Base-by-base conservation (phyloP, 2,888 invertebrate species). In the Cylindroiulus punctatus region DNA sequence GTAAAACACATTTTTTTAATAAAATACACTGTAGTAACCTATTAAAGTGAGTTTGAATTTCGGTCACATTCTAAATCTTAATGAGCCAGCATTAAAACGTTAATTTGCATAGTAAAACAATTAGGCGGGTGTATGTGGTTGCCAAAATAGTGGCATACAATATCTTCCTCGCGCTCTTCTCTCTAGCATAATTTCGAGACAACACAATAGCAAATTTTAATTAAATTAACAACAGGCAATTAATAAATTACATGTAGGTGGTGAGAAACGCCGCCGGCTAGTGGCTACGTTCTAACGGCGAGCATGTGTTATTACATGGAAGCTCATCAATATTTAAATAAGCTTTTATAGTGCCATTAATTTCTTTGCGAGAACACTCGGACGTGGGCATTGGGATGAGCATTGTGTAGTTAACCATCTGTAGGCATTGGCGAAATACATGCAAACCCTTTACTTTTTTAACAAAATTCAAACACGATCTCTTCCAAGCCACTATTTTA, bases 201-300 rank as follows among this genome's bases (percentile, higher is more conserved):
- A 57, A 12, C 65, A 65, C 65, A 65, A 65, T 65, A 65, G 65
- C 65, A 26, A 65, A 65, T 65, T 65, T 65, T 65, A 65, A 65
- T 65, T 65, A 65, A 65, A 65, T 65, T 65, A 65, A 65, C 65
- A 65, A 26, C 65, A 65, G 65, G 26, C 65, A 65, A 65, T 65
- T 65, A 65, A 65, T 65, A 65, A 65, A 65, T 65, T 65, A n/a
- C n/a, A n/a, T n/a, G n/a, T n/a, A 65, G 65, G 65, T 65, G 65
- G 22, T 22, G 26, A 65, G 52, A 52, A 52, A 7, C 52, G 52
- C 52, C 52, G n/a, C 52, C 47, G 47, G 47, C 47, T 47, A 10
- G 10, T 19, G 19, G 19, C 19, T 12, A 52, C 36, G 36, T 36
- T 7, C 36, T 36, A 52, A 19, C 7, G n/a, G 65, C 5, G 65